These are phyloP conservation scores for Meteorus sp. DNA, from an alignment of 1,140 invertebrate species.

Conservation along the genomic window DNA sequence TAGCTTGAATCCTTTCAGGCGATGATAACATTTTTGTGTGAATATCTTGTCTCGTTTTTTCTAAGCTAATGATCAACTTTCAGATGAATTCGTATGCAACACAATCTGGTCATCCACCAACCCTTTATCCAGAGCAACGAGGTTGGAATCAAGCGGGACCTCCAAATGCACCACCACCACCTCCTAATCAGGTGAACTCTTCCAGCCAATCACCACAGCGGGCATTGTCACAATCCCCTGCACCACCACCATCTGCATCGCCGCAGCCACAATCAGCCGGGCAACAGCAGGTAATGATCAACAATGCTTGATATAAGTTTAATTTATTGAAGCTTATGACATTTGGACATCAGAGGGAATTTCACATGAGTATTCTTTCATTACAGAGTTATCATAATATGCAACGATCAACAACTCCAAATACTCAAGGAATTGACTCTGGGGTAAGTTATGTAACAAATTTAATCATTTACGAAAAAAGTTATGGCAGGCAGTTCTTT, in stretches of 20 bases:
- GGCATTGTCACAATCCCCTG: conserved; percentile 56
- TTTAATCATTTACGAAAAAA: no score
- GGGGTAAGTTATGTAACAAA: conserved; percentile 51
- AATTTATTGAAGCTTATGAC: no score
- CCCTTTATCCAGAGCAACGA: conserved; percentile 55
- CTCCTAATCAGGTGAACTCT: conserved; percentile 53
- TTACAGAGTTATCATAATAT: conserved; percentile 56
- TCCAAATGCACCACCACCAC: conserved; percentile 50
- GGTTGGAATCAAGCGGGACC: conserved; percentile 54
- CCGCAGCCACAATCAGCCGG: conserved; percentile 51
- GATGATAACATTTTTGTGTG: no score
- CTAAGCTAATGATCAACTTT: conserved; percentile 12
- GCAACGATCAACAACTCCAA: conserved; percentile 57
- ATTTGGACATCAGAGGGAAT: not conserved
- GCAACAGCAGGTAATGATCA: conserved; percentile 48
- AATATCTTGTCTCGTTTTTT: conserved; percentile 13
- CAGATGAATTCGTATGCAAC: conserved; percentile 55
- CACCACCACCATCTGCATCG: conserved; percentile 56
- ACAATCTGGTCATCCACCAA: conserved; percentile 51
- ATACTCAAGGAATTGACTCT: conserved; percentile 59
- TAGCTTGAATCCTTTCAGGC: not conserved
- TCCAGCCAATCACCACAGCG: conserved; percentile 57
- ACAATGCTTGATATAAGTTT: no score
- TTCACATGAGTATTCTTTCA: conserved; percentile 15
- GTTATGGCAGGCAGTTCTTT: not conserved